Base-by-base conservation (phyloP, 1,140 invertebrate species). In the Rhizoglyphus robini region DNA sequence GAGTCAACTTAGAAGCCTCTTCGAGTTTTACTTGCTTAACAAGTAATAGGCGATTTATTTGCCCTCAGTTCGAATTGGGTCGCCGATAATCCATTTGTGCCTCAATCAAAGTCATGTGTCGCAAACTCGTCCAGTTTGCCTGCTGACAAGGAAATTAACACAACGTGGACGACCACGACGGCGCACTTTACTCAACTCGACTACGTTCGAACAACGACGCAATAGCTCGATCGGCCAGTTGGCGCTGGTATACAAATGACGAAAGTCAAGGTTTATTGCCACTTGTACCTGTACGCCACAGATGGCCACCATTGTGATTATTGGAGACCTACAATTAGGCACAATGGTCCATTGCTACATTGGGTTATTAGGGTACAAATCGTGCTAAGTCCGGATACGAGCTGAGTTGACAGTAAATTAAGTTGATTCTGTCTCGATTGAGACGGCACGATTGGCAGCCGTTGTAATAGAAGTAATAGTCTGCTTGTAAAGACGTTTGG, bases 261-360 rank as follows among this genome's bases (percentile, higher is more conserved):
- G 51, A 54, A 54, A 54, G 51, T 54, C 51, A 54, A 54, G 51
- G 51, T 54, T 54, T 54, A 54, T 54, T 54, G 51, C 51, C 51
- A 8, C 20, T 54, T 54, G 36, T 27, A 32, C 51, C 51, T 54
- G 51, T 54, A 32, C 51, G 23, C 51, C 23, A 32, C 51, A 11
- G 15, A 8, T 25, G 20, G 23, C 51, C 23, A 32, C 51, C 20
- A 25, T 27, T 25, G 20, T 46, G 41, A 23, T 46, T 15, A 23
- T 23, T 15, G 41, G 23, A 23, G 41, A 15, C 15, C 15, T 46
- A 23, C 15, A n/a, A n/a, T n/a, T n/a, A n/a, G n/a, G n/a, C n/a
- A n/a, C n/a, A n/a, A n/a, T n/a, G n/a, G n/a, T n/a, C n/a, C n/a
- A n/a, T n/a, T n/a, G n/a, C n/a, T n/a, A n/a, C n/a, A n/a, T n/a